Conservation (phyloP, 2,888 invertebrate species). For the Netelia virgata region DNA sequence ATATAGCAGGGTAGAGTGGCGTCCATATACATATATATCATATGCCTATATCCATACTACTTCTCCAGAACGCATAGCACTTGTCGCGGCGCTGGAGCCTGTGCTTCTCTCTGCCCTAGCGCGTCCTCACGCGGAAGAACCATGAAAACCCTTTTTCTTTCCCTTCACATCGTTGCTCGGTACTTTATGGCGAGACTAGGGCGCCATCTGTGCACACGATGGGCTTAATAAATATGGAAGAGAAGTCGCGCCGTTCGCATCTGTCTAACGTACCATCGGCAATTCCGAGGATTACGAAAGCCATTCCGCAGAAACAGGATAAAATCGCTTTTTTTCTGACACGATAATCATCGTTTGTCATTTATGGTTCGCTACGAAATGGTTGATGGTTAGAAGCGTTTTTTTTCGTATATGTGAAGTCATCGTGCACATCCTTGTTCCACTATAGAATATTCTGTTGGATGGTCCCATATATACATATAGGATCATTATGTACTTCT, state of each 20-base stretch:
- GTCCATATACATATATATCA: not conserved
- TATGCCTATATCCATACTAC: not conserved
- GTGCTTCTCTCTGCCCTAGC: conserved; percentile 44
- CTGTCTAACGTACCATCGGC: conserved; percentile 12
- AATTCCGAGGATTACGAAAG: not conserved
- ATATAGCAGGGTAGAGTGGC: conserved; percentile 10
- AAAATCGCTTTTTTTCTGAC: not conserved
- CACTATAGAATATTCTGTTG: not conserved
- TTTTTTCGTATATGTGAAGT: not conserved
- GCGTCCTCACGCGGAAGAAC: conserved; percentile 59
- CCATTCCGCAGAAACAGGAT: not conserved
- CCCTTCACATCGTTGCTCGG: conserved; percentile 18
- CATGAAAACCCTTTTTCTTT: conserved; percentile 53
- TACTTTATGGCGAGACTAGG: not conserved
- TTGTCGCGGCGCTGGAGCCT: conserved; percentile 63
- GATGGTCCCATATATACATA: not conserved
- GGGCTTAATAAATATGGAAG: too few species aligned
- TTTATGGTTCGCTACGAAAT: not conserved
- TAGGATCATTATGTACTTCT: too few species aligned
- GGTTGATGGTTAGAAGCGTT: not conserved
- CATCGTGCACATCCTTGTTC: not conserved
- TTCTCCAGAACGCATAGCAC: conserved; percentile 52
- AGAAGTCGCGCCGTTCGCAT: not conserved
- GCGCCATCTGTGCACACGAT: not conserved
- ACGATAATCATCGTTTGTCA: not conserved